Evolutionary conservation across 2,113 vertebrate species (phyloP).

Genomic region (Anoura caudifer): DNA sequence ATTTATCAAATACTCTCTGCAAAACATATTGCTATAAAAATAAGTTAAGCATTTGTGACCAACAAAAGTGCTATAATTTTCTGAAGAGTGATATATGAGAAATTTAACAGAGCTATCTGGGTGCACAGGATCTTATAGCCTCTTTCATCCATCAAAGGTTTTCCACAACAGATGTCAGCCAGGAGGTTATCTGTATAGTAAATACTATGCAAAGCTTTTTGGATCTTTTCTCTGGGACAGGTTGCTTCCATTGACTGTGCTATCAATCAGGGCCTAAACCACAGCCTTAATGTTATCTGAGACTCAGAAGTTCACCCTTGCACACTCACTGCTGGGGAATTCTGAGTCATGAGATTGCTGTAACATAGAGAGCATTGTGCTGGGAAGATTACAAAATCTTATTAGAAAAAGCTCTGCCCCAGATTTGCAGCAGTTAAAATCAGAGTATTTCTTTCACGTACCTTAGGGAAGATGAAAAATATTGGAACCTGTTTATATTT

Average conservation of each 20-base stretch:
- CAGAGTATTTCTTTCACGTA: constrained; percentile 63
- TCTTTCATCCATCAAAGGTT: constrained; percentile 62
- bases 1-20: constrained; percentile 67
- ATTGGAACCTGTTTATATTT: constrained; percentile 72
- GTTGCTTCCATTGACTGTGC: constrained; percentile 71
- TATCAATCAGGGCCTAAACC: constrained; percentile 76
- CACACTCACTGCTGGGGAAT: constrained; percentile 55
- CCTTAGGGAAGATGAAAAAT: constrained; percentile 66
- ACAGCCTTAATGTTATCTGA: constrained; percentile 72
- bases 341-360: constrained; percentile 57
- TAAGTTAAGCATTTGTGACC: constrained; percentile 62
- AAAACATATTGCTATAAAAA: constrained; percentile 69
- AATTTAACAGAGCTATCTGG: constrained; percentile 58
- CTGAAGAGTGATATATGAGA: constrained; percentile 48
- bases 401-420: constrained; percentile 68
- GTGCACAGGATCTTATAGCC: constrained; percentile 54
- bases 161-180: constrained; percentile 58
- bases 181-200: constrained; percentile 73
- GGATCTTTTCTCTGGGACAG: constrained; percentile 74
- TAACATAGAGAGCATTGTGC: constrained; percentile 62
- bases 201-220: constrained; percentile 76
- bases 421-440: constrained; percentile 69
- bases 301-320: constrained; percentile 64
- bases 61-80: constrained; percentile 65
- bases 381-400: constrained; percentile 70